These are phyloP conservation scores for Danio aesculapii DNA, from an alignment of 2,797 vertebrate genomes.

Conservation along the genomic window DNA sequence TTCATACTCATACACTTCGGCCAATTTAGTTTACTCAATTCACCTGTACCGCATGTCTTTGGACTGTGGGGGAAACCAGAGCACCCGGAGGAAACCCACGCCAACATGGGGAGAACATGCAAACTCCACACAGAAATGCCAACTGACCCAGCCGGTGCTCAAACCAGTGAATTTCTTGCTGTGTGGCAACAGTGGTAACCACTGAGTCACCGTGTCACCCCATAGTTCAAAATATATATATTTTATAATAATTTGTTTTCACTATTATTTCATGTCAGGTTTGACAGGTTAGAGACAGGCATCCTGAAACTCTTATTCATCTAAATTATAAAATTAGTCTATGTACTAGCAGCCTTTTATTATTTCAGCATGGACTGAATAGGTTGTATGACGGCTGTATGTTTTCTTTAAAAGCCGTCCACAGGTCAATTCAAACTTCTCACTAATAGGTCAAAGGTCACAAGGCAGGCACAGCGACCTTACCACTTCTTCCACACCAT, in stretches of 20 bases:
- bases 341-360: background rate
- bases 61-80: too few species aligned
- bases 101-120: too few species aligned
- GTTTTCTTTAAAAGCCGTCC: background rate
- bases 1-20: too few species aligned
- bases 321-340: background rate
- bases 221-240: background rate
- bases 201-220: too few species aligned
- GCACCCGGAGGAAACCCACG: too few species aligned
- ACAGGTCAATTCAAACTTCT: constrained; percentile 54
- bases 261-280: background rate
- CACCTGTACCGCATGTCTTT: too few species aligned
- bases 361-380: constrained; percentile 62
- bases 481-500: constrained; percentile 67
- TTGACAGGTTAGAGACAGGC: background rate
- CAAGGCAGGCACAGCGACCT: constrained; percentile 60
- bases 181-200: too few species aligned
- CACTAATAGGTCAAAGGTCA: constrained; percentile 51
- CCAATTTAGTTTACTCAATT: too few species aligned
- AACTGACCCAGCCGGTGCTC: too few species aligned
- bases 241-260: too few species aligned
- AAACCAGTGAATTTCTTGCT: too few species aligned
- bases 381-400: constrained; percentile 43
- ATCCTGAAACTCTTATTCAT: background rate
- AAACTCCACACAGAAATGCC: too few species aligned